Base-by-base conservation (phyloP, 2,888 invertebrate species). In the Suillia variegata region DNA sequence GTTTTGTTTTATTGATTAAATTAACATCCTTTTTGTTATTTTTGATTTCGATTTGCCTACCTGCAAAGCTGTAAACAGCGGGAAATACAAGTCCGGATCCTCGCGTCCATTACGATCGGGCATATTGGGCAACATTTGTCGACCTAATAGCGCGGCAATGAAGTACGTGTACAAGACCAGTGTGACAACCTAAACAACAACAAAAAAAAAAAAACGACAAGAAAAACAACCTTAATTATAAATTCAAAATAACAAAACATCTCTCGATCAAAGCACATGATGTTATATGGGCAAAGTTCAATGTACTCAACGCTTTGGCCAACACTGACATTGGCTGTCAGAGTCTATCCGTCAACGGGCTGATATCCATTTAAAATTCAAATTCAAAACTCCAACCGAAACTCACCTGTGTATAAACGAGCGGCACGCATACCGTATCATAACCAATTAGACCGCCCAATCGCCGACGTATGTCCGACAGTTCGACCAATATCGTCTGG, bases 161-260 rank as follows among this genome's bases (percentile, higher is more conserved):
- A 96, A 96, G 82, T 95, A 96, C 8, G 92, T 91, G 80, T 96
- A 95, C 57, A 95, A 86, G 12, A 96, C 93, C 67, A 96, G 83
- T 1, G 96, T 96, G 26, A 96, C 96, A 65, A 96, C 96, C 95
- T 96, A 85, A 58, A 54, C 6, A 50, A 5, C 47, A 51, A 50
- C 26, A 48, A 59, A 49, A 26, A 49, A 24, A 26, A n/a, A n/a
- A n/a, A n/a, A n/a, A n/a, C n/a, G n/a, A n/a, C n/a, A n/a, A n/a
- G n/a, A n/a, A 50, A 33, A 26, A 54, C 24, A 45, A 24, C 38
- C 26, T 26, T 49, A 42, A 45, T 38, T 20, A 56, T 38, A 13
- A 38, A 38, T 38, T 31, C 31, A 13, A 26, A 38, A 38, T 38
- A 38, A 26, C 26, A 38, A 38, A 12, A 12, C 38, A n/a, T 38